phyloP scores from a whole-genome alignment of 1,140 invertebrate genomes.

The Atopsyche davidsoni region DNA sequence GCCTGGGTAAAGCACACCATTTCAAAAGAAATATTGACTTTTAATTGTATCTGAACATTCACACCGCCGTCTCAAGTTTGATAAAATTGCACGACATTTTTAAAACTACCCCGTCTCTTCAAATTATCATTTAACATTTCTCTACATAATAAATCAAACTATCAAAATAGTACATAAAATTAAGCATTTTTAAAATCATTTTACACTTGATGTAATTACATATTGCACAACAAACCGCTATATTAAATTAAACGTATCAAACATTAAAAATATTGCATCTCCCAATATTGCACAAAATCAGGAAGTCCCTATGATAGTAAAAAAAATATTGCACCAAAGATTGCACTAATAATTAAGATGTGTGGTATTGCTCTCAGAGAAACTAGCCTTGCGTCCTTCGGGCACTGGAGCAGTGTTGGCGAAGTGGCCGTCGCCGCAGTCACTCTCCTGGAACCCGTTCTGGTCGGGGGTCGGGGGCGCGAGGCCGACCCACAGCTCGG shows the following conservation, averaged over 20 bases:
- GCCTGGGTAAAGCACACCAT: too few species aligned
- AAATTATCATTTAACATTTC: slow-evolving; percentile 9
- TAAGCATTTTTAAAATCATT: too few species aligned
- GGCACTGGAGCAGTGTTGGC: neutral
- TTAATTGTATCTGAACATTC: neutral
- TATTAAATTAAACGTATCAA: slow-evolving; percentile 4
- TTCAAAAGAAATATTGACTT: too few species aligned
- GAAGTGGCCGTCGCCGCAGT: slow-evolving; percentile 8
- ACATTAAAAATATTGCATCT: slow-evolving; percentile 16
- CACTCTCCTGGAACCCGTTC: slow-evolving; percentile 4
- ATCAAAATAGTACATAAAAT: too few species aligned
- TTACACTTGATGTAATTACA: neutral
- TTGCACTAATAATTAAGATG: slow-evolving; percentile 17
- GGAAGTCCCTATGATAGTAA: neutral
- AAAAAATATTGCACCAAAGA: slow-evolving; percentile 13
- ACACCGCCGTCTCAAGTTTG: slow-evolving; percentile 6
- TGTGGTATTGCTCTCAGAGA: slow-evolving; percentile 2
- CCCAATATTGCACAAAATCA: slow-evolving; percentile 15
- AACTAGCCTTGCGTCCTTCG: neutral
- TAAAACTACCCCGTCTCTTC: slow-evolving; percentile 4
- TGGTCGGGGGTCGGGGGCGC: neutral
- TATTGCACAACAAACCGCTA: neutral
- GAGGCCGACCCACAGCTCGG: slow-evolving; percentile 5
- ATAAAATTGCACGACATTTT: slow-evolving; percentile 30
- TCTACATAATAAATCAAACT: too few species aligned